Conservation (phyloP, 2,113 vertebrate genomes). For the Chionomys nivalis region DNA sequence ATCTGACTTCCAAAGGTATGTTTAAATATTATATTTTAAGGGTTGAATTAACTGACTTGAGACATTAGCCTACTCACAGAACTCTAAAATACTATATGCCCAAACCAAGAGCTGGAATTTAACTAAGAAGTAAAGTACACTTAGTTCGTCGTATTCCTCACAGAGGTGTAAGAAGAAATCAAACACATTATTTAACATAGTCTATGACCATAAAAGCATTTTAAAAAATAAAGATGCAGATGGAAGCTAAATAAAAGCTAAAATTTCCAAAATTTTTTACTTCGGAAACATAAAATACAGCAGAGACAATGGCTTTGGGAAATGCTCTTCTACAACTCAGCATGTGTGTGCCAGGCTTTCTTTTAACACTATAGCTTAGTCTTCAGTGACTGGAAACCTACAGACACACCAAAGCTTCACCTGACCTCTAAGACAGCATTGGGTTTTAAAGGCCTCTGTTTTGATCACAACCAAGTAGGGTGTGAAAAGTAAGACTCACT, state of each 20-base stretch:
- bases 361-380: neutral
- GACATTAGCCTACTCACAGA: neutral
- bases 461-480: neutral
- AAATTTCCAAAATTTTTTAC: neutral
- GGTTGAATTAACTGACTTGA: neutral
- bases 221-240: neutral
- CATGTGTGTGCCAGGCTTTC: neutral
- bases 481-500: neutral
- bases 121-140: neutral
- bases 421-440: neutral
- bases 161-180: neutral
- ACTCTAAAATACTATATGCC: constrained; percentile 8
- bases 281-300: neutral
- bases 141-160: neutral
- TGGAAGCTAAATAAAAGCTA: neutral
- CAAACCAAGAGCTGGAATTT: neutral
- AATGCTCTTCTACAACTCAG: neutral
- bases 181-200: constrained; percentile 12
- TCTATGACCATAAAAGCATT: neutral
- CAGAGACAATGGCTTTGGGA: neutral
- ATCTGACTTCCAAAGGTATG: neutral
- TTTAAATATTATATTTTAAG: constrained; percentile 43
- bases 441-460: neutral
- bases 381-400: neutral
- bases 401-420: neutral